Evolutionary conservation across 2,888 invertebrate species (phyloP).

Genomic region (Leptopilina syphax): DNA sequence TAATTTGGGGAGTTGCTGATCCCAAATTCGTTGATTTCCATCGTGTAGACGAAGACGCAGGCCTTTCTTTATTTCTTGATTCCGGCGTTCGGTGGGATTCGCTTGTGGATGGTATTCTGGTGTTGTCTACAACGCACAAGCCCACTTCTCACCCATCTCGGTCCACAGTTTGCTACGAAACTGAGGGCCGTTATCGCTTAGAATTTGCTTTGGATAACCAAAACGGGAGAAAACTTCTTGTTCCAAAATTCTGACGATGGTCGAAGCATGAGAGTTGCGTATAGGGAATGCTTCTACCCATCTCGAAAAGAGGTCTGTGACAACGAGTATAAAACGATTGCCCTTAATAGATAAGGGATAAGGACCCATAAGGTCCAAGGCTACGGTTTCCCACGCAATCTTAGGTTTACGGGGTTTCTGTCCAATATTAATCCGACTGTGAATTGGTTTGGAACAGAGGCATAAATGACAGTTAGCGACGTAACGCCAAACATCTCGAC

Average conservation of each 20-base stretch:
- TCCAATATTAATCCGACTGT: neutral
- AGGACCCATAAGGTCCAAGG: constrained; percentile 46
- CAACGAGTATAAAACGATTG: constrained; percentile 49
- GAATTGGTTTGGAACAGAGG: constrained; percentile 41
- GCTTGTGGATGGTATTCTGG: too few relatives aligned
- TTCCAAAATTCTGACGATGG: constrained; percentile 41
- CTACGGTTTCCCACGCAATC: neutral
- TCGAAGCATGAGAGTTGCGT: constrained; percentile 12
- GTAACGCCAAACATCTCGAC: constrained; percentile 41
- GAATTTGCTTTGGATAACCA: constrained; percentile 43
- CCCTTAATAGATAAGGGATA: constrained; percentile 40
- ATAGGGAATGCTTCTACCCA: constrained; percentile 54
- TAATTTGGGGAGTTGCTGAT: too few relatives aligned
- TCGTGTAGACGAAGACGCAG: too few relatives aligned
- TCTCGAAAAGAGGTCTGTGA: constrained; percentile 49
- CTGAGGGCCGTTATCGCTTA: constrained; percentile 51
- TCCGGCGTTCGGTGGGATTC: too few relatives aligned
- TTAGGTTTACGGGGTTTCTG: neutral
- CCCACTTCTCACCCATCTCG: neutral
- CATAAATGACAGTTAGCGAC: constrained; percentile 43
- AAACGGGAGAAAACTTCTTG: constrained; percentile 35
- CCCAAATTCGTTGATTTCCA: too few relatives aligned
- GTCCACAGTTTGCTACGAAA: constrained; percentile 41
- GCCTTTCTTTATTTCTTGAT: too few relatives aligned
- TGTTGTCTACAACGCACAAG: too few relatives aligned